Conservation (phyloP, 2,113 vertebrate genomes). For the Hippocampus guttulatus region DNA sequence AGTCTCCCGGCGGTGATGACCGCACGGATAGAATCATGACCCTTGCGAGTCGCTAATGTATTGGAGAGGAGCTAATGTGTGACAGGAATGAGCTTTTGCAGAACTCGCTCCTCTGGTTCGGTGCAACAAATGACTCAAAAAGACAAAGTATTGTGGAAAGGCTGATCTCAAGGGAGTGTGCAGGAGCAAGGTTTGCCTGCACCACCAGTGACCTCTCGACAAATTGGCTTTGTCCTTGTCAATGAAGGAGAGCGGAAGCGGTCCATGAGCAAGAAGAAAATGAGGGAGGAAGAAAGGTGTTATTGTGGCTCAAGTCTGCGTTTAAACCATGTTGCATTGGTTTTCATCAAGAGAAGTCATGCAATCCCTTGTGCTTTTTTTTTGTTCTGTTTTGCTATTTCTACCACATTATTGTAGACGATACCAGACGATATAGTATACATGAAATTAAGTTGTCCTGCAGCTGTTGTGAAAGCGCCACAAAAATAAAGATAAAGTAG, state of each 20-base stretch:
- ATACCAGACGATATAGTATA: neutral
- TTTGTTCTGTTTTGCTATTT: neutral
- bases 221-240: conserved; percentile 77
- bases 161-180: conserved; percentile 56
- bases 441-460: too few relatives aligned
- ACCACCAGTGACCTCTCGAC: conserved; percentile 67
- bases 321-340: conserved; percentile 24
- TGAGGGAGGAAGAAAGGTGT: conserved; percentile 18
- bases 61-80: conserved; percentile 57
- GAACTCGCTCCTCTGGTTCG: conserved; percentile 45
- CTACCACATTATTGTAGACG: neutral
- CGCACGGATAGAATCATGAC: conserved; percentile 57
- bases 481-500: too few relatives aligned
- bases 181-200: conserved; percentile 63
- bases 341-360: conserved; percentile 20
- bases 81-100: conserved; percentile 66
- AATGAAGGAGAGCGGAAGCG: conserved; percentile 52
- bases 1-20: conserved; percentile 62
- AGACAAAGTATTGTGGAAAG: conserved; percentile 70
- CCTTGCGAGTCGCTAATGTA: conserved; percentile 69
- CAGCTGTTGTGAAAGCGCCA: too few relatives aligned
- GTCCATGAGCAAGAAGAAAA: conserved; percentile 37
- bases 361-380: conserved; percentile 7
- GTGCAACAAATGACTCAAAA: conserved; percentile 68
- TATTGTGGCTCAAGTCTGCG: conserved; percentile 37